phyloP scores from a whole-genome alignment of 1,140 invertebrate genomes.

The Berghia stephanieae region DNA sequence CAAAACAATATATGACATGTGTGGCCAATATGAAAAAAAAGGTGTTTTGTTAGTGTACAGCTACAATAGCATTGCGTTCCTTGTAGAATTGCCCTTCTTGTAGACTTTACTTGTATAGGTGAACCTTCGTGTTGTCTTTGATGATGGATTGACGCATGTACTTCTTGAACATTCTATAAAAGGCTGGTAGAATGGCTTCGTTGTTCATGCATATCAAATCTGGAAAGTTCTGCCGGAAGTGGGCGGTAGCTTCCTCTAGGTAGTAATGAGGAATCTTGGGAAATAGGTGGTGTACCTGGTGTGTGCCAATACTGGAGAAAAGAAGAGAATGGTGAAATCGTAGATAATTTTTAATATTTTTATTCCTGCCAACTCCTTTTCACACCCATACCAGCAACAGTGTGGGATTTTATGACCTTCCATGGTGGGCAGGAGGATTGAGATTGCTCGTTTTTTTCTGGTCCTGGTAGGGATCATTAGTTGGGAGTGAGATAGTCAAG shows the following conservation, averaged over 20 bases:
- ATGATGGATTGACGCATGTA: conserved; percentile 47
- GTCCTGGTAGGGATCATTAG: too few species aligned
- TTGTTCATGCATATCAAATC: conserved; percentile 43
- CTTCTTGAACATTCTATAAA: conserved; percentile 54
- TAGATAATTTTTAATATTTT: too few species aligned
- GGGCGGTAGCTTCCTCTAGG: conserved; percentile 63
- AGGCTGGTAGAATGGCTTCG: conserved; percentile 49
- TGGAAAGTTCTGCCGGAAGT: conserved; percentile 55
- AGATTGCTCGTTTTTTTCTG: too few species aligned
- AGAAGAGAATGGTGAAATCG: too few species aligned
- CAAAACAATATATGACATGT: not conserved
- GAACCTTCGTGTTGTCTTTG: conserved; percentile 39
- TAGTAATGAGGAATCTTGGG: conserved; percentile 67
- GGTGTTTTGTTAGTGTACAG: not conserved
- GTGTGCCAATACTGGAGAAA: conserved; percentile 57
- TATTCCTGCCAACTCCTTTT: too few species aligned
- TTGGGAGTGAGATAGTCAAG: too few species aligned
- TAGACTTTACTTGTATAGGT: conserved; percentile 47
- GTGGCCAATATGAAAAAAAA: not conserved
- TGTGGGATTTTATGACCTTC: too few species aligned
- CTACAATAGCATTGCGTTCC: too few species aligned
- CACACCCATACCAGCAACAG: too few species aligned
- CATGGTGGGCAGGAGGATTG: too few species aligned
- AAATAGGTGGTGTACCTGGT: conserved; percentile 69
- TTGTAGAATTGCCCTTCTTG: not conserved